Conservation (phyloP, 2,888 invertebrate genomes). For the Mythimna loreyi region DNA sequence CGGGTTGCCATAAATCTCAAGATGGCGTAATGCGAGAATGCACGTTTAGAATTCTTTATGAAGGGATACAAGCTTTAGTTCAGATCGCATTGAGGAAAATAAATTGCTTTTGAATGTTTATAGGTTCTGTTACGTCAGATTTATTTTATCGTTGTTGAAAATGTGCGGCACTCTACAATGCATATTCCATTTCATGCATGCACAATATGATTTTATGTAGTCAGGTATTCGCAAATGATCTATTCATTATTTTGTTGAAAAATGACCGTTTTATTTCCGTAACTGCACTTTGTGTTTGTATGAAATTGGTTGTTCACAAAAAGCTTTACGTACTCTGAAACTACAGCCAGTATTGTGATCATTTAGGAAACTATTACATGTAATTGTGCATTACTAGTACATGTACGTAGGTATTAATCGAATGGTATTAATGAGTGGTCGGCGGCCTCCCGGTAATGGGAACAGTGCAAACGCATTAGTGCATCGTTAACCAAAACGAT, state of each 20-base stretch:
- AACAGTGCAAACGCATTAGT: constrained; percentile 89
- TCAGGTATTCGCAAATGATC: constrained; percentile 42
- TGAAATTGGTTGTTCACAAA: constrained; percentile 11
- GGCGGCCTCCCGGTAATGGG: constrained; percentile 72
- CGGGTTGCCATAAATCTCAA: constrained; percentile 88
- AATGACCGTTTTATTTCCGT: constrained; percentile 1
- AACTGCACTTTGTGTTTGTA: constrained; percentile 14
- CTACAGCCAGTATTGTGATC: not conserved
- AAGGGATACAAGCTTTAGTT: constrained; percentile 81
- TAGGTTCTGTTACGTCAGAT: constrained; percentile 62
- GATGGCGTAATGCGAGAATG: constrained; percentile 87
- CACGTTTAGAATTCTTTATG: constrained; percentile 87
- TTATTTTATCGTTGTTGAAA: constrained; percentile 58
- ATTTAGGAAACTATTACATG: constrained; percentile 38
- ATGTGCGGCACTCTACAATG: constrained; percentile 49
- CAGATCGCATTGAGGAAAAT: constrained; percentile 75
- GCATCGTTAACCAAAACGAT: constrained; percentile 84
- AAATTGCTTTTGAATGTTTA: constrained; percentile 75
- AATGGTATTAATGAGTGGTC: constrained; percentile 74
- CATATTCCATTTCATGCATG: constrained; percentile 52
- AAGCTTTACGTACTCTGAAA: constrained; percentile 7
- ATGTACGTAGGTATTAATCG: constrained; percentile 69
- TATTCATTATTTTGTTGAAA: constrained; percentile 38
- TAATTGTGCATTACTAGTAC: constrained; percentile 43
- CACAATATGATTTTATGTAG: constrained; percentile 45